phyloP scores from a whole-genome alignment of 2,888 invertebrate genomes.

The Bhutanitis thaidina region DNA sequence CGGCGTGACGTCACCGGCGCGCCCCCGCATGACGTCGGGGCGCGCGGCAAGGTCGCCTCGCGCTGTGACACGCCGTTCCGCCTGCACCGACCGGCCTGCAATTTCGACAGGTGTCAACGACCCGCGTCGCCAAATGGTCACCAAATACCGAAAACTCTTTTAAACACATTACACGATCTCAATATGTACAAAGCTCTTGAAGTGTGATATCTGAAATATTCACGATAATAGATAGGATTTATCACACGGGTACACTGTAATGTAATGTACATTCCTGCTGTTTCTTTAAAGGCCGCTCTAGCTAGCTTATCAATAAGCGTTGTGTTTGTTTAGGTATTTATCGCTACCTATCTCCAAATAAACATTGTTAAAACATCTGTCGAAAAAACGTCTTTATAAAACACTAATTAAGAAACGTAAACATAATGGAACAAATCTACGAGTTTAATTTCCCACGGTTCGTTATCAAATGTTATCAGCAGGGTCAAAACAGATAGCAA shows the following conservation, averaged over 20 bases:
- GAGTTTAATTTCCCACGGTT: constrained; percentile 13
- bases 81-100: constrained; percentile 26
- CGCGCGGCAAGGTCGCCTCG: constrained; percentile 50
- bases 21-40: constrained; percentile 71
- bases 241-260: background rate
- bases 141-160: background rate
- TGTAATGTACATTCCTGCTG: background rate
- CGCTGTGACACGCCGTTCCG: constrained; percentile 39
- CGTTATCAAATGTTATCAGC: constrained; percentile 10
- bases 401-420: constrained; percentile 1
- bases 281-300: background rate
- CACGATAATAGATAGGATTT: background rate
- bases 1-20: constrained; percentile 81
- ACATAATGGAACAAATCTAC: background rate
- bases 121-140: constrained; percentile 35
- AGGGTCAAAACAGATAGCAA: constrained; percentile 31
- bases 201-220: background rate
- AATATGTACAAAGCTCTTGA: background rate
- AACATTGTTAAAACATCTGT: constrained; percentile 4
- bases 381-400: background rate
- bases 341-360: constrained; percentile 3
- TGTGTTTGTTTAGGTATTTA: constrained; percentile 3
- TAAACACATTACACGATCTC: background rate
- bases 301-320: constrained; percentile 1
- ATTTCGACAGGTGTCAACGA: constrained; percentile 28